Conservation (phyloP, 2,888 invertebrate species). For the Lasiommata megera region DNA sequence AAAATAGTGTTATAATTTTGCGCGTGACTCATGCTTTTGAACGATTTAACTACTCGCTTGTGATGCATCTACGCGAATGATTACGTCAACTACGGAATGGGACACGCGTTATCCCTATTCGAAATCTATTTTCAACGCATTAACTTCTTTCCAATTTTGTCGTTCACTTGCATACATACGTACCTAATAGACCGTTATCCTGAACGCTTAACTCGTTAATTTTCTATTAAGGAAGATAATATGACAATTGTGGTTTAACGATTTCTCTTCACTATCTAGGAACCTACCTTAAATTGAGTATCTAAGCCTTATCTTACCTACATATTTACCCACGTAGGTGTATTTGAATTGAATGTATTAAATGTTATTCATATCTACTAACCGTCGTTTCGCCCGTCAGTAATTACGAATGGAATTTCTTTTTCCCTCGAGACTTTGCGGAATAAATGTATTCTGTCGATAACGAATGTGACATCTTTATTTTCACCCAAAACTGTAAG, state of each 20-base stretch:
- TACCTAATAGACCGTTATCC: not conserved
- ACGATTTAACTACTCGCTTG: not conserved
- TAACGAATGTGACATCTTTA: no score
- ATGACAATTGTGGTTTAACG: not conserved
- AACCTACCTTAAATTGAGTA: no score
- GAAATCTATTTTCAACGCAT: constrained; percentile 19
- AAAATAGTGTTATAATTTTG: not conserved
- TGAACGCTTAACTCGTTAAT: constrained; percentile 1
- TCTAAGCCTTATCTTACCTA: no score
- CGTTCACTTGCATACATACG: not conserved
- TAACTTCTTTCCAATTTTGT: not conserved
- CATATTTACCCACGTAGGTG: no score
- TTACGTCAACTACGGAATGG: constrained; percentile 34
- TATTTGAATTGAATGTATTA: no score
- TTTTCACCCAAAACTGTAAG: no score
- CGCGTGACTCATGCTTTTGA: constrained; percentile 28
- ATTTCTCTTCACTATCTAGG: not conserved
- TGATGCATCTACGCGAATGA: constrained; percentile 4
- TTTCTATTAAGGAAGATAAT: not conserved
- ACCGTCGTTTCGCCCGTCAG: no score
- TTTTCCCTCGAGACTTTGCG: no score
- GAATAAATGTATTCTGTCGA: no score
- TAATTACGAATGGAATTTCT: no score
- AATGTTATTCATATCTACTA: no score
- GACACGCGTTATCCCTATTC: constrained; percentile 31